phyloP scores from a whole-genome alignment of 2,888 invertebrate species.

The Drosophila leonis region DNA sequence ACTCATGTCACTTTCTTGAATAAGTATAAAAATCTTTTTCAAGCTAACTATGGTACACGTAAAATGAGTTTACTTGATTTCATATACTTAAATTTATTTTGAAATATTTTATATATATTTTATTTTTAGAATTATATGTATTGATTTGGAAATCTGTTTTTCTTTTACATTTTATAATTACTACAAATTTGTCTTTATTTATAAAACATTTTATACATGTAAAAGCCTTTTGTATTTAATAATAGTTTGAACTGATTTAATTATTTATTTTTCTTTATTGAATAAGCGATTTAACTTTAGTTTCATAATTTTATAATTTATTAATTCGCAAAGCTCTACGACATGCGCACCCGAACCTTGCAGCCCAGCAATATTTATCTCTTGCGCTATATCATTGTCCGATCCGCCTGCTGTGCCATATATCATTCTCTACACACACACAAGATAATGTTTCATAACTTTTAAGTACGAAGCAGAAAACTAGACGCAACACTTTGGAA shows the following conservation, averaged over 20 bases:
- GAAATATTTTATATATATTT: too few relatives aligned
- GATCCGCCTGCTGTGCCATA: slow-evolving; percentile 48
- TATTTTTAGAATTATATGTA: too few relatives aligned
- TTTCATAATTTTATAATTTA: background rate
- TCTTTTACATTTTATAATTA: too few relatives aligned
- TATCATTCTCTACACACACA: slow-evolving; percentile 51
- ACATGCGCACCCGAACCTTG: background rate
- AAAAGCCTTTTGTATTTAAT: too few relatives aligned
- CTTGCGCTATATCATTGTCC: slow-evolving; percentile 1
- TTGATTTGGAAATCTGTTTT: too few relatives aligned
- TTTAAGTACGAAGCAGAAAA: slow-evolving; percentile 37
- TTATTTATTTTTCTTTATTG: background rate
- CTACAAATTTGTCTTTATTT: too few relatives aligned
- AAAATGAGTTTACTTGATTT: too few relatives aligned
- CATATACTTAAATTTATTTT: too few relatives aligned
- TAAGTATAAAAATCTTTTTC: too few relatives aligned
- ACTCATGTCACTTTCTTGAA: too few relatives aligned
- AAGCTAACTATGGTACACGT: too few relatives aligned
- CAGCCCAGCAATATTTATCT: background rate
- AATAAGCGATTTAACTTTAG: background rate
- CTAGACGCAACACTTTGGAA: slow-evolving; percentile 61
- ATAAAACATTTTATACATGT: too few relatives aligned
- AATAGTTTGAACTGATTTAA: background rate
- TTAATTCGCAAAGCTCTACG: background rate
- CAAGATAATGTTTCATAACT: slow-evolving; percentile 34